Conservation (phyloP, 2,113 vertebrate species). For the Drymodes brunneopygia region DNA sequence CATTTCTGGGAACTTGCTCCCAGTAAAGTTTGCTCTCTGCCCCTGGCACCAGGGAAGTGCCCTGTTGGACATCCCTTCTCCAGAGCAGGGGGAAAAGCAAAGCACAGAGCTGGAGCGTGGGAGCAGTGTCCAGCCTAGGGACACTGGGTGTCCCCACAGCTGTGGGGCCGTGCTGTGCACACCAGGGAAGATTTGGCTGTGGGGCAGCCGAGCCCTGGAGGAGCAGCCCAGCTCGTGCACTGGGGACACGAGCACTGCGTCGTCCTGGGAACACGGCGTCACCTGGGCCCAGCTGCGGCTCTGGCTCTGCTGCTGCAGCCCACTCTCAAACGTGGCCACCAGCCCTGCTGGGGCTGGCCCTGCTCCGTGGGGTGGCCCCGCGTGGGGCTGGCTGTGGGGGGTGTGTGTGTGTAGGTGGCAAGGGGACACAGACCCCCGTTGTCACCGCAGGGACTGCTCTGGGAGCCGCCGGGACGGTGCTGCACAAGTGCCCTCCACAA, state of each 20-base stretch:
- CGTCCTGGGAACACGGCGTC: rapidly evolving
- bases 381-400: neutral
- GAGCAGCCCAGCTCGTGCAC: neutral
- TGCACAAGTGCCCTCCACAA: neutral
- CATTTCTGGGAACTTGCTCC: neutral
- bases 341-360: neutral
- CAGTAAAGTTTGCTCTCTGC: neutral
- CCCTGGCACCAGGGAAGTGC: neutral
- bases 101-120: rapidly evolving
- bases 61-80: rapidly evolving
- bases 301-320: neutral
- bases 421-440: neutral
- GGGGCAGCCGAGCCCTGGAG: neutral
- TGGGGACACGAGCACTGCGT: rapidly evolving
- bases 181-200: rapidly evolving
- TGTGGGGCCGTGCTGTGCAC: neutral
- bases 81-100: neutral
- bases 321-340: rapidly evolving
- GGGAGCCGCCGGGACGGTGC: neutral
- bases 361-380: neutral
- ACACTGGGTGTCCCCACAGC: neutral
- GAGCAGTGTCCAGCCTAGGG: neutral
- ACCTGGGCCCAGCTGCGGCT: neutral
- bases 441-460: neutral
- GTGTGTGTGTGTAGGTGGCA: neutral